Evolutionary conservation across 2,113 vertebrate species (phyloP), one percentile per base, ranked within the genome.

Genomic region (Osmerus eperlanus): DNA sequence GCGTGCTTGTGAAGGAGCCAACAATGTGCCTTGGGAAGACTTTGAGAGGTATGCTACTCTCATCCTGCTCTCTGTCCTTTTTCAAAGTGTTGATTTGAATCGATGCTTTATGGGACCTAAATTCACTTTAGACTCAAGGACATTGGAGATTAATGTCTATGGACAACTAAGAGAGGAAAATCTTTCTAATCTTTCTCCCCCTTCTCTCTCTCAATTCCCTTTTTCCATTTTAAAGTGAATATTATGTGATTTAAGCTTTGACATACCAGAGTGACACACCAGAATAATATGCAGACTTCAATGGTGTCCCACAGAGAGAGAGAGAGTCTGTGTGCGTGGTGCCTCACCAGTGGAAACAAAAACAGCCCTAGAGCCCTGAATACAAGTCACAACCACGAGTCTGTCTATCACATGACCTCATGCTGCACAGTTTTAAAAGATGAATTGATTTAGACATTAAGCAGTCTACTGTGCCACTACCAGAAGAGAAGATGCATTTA

Each of bases 281-380:
- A 23, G 64, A 65, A 65, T 65, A 14, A 12, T 23, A 51, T 65
- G 64, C n/a, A 51, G 64, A 64, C 62, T 19, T 63, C 11, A 21
- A 63, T 11, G 18, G 18, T 3, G 3, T 65, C n/a, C 9, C 16
- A 18, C 18, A 23, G 19, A 65, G 14, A 65, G 19, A 65, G 14
- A 65, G 29, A 3, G 16, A 25, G 25, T 14, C 14, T 65, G 18
- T n/a, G 32, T 41, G 3, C 1, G 36, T 15, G 67, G 16, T 36
- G 28, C 19, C 15, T 19, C 67, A 58, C 62, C 29, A 18, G 62
- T 65, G n/a, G 64, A 65, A 65, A 65, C 64, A 23, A 51, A 65
- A 65, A 65, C 32, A 65, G 23, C 41, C n/a, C 14, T 47, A 51
- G 18, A 21, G 11, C 64, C n/a, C 36, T 68, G 66, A 15, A 55